Base-by-base conservation (phyloP, 1,140 invertebrate genomes). In the Drosophila jambulina region DNA sequence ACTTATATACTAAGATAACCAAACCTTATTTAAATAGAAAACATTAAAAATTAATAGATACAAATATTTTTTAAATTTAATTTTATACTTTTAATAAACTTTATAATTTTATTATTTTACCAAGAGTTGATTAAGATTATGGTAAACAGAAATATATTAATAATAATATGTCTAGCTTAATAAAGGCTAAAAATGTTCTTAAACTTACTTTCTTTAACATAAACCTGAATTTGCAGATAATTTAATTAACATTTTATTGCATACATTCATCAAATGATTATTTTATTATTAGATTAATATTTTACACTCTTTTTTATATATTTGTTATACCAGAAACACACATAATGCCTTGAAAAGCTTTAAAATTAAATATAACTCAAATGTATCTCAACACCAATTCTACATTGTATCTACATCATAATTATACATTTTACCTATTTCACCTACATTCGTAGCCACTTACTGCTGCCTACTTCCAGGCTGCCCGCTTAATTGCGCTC, bases 381-480 rank as follows among this genome's bases (percentile, higher is more conserved):
- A 48, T 25, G 4, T 9, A 17, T 25, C 45, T 46, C 13, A 9
- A 25, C 1, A 15, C 7, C 0, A 25, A 15, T 17, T 25, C 13
- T 25, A 27, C 23, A 48, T 17, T 48, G 17, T 48, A 43, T 12
- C 42, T 45, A 48, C 29, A 32, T 32, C 10, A 12, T 5, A 19
- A 10, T 19, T 23, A 0, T 17, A 27, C 4, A 48, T 27, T 25
- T 46, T 46, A 46, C 15, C 23, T 25, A 51, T 29, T 12, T 29
- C 15, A 13, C 23, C 3, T 10, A 25, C 8, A 25, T 25, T 9
- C 17, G 13, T 0, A 4, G 12, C 6, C n/a, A 17, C 17, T 53
- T 21, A 36, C 19, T 36, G 32, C 15, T 54, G 51, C 51, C 51
- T 54, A 36, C 51, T 36, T 54, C 32, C 13, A 36, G 51, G 51